Base-by-base conservation (phyloP, 35 echinoderm and acorn worm species). In the Apostichopus californicus region DNA sequence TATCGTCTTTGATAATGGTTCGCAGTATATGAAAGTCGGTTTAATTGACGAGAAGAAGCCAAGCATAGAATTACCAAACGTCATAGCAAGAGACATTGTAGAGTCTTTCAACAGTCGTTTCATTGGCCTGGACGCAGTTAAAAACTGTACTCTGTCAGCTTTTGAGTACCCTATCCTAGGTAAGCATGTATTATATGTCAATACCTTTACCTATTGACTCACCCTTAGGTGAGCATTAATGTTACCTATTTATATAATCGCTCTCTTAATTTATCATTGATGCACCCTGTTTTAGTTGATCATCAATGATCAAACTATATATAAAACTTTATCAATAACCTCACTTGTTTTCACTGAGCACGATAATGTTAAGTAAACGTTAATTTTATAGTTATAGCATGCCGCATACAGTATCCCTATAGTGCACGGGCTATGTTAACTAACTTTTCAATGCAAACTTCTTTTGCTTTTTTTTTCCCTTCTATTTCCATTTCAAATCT, bases 1-100 rank as follows among this genome's bases (percentile, higher is more conserved):
- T 1, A 82, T 98, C 77, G 93, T 98, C 13, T 54, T 98, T 24
- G 96, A 98, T 68, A 98, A 98, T 85, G 96, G 96, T 1, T 95
- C 96, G 4, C 91, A 95, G 82, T 58, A 93, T 64, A 18, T 98
- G 55, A 98, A 95, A 89, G 94, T 93, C 6, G 96, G 96, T 54
- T 89, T 98, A 70, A 89, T 88, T n/a, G 94, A 92, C 60, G 94
- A 90, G 54, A 59, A 79, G 11, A 80, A 80, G 10, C 96, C 96
- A 2, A 94, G 94, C 34, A 91, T 92, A 8, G 83, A 79, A 14
- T 87, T 98, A 11, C 96, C 94, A 0, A 94, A 93, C 63, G 94
- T 93, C 34, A 93, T 90, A 20, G 88, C 80, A 18, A 84, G 57
- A 26, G 87, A 93, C 11, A 92, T 88, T 20, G 65, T 92, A 24